These are phyloP conservation scores for Luehdorfia chinensis DNA, from an alignment of 1,140 invertebrate species.

Conservation along the genomic window DNA sequence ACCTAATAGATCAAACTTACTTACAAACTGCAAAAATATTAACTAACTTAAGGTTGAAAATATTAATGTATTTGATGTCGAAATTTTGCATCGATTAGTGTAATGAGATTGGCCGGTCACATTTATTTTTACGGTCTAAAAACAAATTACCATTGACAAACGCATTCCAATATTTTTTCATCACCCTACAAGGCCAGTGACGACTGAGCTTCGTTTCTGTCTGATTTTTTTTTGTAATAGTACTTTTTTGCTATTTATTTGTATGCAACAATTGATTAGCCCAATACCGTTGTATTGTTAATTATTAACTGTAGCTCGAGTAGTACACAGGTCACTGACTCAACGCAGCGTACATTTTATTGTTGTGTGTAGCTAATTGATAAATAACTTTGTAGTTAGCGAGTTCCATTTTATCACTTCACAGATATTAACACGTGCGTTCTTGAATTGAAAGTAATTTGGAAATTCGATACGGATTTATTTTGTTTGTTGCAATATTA, in stretches of 20 bases:
- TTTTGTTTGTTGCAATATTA: conserved; percentile 16
- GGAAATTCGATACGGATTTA: conserved; percentile 13
- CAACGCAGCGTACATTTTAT: conserved; percentile 32
- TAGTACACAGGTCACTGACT: conserved; percentile 48
- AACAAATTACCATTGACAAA: conserved; percentile 9
- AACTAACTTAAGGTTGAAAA: no score
- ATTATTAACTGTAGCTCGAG: conserved; percentile 52
- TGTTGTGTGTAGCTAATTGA: conserved; percentile 52
- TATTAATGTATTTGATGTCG: no score
- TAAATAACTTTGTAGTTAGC: conserved; percentile 25
- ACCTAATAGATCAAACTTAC: no score
- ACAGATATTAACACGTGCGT: conserved; percentile 34
- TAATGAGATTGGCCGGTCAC: not conserved
- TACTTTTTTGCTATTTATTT: conserved; percentile 18
- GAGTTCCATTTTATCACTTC: conserved; percentile 24
- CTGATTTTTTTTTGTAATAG: conserved; percentile 6
- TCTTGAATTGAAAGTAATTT: conserved; percentile 13
- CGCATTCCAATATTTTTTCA: not conserved
- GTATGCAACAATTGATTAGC: conserved; percentile 25
- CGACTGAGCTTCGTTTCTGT: conserved; percentile 7
- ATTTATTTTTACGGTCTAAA: not conserved
- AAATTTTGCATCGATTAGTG: no score
- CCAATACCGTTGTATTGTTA: conserved; percentile 46
- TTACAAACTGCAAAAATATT: no score
- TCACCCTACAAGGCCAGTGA: not conserved